Conservation (phyloP, 2,888 invertebrate species). For the Palloptera scutellata region DNA sequence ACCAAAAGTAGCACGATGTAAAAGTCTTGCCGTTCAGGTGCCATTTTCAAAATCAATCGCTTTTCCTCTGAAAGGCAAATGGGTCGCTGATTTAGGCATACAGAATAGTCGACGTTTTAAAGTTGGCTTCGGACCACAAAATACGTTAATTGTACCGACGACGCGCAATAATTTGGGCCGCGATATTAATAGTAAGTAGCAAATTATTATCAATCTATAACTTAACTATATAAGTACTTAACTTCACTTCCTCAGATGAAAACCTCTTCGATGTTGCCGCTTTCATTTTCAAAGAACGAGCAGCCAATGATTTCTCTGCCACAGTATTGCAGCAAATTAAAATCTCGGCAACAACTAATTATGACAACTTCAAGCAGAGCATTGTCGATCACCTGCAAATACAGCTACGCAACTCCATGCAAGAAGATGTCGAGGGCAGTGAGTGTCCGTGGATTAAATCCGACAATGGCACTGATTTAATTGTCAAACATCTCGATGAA, state of each 20-base stretch:
- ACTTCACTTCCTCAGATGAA: constrained; percentile 31
- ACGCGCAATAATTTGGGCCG: constrained; percentile 53
- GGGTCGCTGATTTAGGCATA: constrained; percentile 68
- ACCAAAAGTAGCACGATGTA: constrained; percentile 64
- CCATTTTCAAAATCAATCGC: constrained; percentile 61
- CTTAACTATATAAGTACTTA: not conserved
- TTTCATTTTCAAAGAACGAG: constrained; percentile 50
- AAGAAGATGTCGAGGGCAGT: constrained; percentile 66
- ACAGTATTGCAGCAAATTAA: constrained; percentile 53
- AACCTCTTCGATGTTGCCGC: constrained; percentile 41
- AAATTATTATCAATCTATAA: not conserved
- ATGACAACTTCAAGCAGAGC: constrained; percentile 64
- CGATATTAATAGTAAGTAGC: constrained; percentile 42
- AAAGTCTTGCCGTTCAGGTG: constrained; percentile 61
- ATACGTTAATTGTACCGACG: constrained; percentile 67
- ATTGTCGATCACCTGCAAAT: constrained; percentile 72
- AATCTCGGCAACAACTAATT: constrained; percentile 50
- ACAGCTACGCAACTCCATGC: constrained; percentile 70
- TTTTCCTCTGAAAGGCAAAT: constrained; percentile 55
- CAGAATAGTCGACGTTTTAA: constrained; percentile 73
- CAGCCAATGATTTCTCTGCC: constrained; percentile 51
- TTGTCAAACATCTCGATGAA: constrained; percentile 68
- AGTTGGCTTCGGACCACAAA: constrained; percentile 78
- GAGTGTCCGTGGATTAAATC: constrained; percentile 59
- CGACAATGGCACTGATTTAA: constrained; percentile 59